Evolutionary conservation across 2,888 invertebrate species (phyloP).

Genomic region (Trissoscelio sp.): DNA sequence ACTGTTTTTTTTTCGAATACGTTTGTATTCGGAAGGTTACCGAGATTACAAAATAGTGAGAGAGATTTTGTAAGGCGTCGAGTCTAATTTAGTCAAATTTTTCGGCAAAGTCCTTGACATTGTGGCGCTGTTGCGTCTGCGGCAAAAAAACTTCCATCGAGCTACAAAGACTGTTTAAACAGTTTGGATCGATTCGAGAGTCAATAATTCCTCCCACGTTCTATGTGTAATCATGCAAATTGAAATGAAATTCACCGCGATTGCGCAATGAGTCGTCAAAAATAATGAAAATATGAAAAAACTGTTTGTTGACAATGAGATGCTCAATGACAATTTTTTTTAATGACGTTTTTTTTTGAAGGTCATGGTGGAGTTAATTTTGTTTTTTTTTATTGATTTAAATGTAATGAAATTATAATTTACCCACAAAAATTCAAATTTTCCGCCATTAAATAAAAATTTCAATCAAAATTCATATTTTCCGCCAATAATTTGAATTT

Average conservation of each 20-base stretch:
- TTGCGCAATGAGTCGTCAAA: conserved; percentile 8
- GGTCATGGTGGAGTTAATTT: conserved; percentile 1
- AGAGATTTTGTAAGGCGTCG: too few species aligned
- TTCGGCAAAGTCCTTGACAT: conserved; percentile 51
- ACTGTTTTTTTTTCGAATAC: too few species aligned
- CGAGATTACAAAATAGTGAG: too few species aligned
- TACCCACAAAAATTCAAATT: neutral
- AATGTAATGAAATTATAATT: too few species aligned
- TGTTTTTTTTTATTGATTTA: too few species aligned
- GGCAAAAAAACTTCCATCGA: too few species aligned
- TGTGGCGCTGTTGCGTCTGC: too few species aligned
- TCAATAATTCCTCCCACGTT: conserved; percentile 43
- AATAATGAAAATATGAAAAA: neutral
- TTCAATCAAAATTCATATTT: too few species aligned
- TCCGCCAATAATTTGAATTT: too few species aligned
- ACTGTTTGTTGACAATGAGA: neutral
- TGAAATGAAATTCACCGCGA: conserved; percentile 3
- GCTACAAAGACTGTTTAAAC: conserved; percentile 50
- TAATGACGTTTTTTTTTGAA: too few species aligned
- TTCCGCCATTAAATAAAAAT: neutral
- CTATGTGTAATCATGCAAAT: conserved; percentile 35
- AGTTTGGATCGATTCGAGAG: conserved; percentile 33
- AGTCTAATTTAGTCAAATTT: too few species aligned
- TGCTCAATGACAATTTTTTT: conserved; percentile 1
- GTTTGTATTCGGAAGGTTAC: too few species aligned